Evolutionary conservation across 2,113 vertebrate genomes (phyloP), one percentile per base, ranked within the genome.

Genomic region (Ameiurus melas): DNA sequence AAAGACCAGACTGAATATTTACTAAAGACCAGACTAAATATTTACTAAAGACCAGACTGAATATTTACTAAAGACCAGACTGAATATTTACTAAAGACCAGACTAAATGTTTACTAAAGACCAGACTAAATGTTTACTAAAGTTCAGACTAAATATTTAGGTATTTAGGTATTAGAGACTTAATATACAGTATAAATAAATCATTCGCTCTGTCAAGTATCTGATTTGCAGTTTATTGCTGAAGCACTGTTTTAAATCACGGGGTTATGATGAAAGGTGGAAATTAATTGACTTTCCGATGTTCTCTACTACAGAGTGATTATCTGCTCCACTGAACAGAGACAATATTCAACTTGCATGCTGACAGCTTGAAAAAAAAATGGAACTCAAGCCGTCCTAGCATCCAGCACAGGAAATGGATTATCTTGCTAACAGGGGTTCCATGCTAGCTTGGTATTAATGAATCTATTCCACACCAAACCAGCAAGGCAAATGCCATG

Each of bases 281-380:
- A 27, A 47, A 68, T 75, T 75, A 75, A 83, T 64, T 89, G 83
- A 22, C 80, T 70, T 36, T n/a, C 57, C 68, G 77, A 47, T 51
- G n/a, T 58, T 84, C 64, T 85, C 4, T 1, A 43, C 36, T 84
- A 78, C 81, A 57, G 86, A 85, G 86, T 92, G 75, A 92, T 94
- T 93, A 94, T 93, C 87, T 82, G 92, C 86, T 71, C 91, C 90
- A 88, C 43, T 90, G 91, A 93, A 77, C 90, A 85, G 77, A 36
- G 84, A 85, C 85, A 55, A 88, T n/a, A 77, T 93, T 85, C 83
- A 78, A 10, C 57, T 43, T 79, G 60, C 84, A 77, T 43, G 66
- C 51, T 16, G 73, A 88, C 88, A 33, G 53, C 89, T 47, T 47
- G 43, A 68, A 4, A 22, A 85, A 73, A 88, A 92, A 90, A 85